These are phyloP conservation scores for Staurois parvus DNA, from an alignment of 2,797 vertebrate genomes.

Conservation along the genomic window DNA sequence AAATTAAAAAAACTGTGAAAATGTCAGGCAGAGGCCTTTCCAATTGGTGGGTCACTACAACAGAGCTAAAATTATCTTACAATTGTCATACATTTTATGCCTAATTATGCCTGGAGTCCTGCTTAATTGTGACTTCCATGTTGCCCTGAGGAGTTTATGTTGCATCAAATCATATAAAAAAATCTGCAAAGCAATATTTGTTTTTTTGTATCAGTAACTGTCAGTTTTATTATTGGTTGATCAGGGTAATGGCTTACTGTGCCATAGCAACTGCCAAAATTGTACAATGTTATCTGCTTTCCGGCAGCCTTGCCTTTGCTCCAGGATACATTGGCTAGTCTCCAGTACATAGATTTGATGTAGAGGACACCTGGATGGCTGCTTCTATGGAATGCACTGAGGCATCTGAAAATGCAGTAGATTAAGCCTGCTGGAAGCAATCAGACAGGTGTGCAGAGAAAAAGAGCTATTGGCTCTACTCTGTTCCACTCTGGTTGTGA, in stretches of 20 bases:
- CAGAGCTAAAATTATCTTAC: too few species aligned
- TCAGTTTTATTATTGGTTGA: not conserved
- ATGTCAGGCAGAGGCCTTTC: too few species aligned
- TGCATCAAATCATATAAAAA: too few species aligned
- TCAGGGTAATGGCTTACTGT: not conserved
- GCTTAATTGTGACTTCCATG: too few species aligned
- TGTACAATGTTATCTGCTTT: not conserved
- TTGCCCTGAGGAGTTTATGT: too few species aligned
- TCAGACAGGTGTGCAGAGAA: constrained; percentile 9
- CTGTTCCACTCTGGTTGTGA: not conserved
- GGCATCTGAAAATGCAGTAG: not conserved
- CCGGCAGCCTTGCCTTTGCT: not conserved
- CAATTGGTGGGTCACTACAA: too few species aligned
- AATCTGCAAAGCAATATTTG: too few species aligned
- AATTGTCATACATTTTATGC: too few species aligned
- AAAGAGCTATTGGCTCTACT: not conserved
- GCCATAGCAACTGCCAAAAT: not conserved
- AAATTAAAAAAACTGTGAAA: too few species aligned
- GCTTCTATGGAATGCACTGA: not conserved
- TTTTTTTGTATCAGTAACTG: not conserved
- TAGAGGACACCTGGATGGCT: not conserved
- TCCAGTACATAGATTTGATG: not conserved
- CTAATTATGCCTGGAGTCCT: too few species aligned
- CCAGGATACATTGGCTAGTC: not conserved
- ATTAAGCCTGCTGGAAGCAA: not conserved